These are phyloP conservation scores for Tromatobia lineatoria DNA, from an alignment of 2,888 invertebrate species.

Conservation along the genomic window DNA sequence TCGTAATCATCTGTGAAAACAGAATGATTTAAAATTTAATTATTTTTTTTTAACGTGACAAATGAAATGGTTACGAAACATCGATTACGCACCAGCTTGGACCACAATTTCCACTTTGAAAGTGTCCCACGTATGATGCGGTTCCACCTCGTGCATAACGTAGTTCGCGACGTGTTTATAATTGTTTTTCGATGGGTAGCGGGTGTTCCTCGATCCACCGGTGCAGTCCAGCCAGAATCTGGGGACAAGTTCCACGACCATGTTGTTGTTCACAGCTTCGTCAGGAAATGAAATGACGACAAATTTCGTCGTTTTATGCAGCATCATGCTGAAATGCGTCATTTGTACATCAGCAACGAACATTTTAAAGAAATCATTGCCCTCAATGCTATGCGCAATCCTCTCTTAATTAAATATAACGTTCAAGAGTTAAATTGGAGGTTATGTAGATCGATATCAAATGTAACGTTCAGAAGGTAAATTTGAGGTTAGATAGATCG, in stretches of 20 bases:
- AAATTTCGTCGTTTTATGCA: background rate
- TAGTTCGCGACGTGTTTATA: background rate
- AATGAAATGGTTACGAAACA: background rate
- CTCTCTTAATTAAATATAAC: too few species aligned
- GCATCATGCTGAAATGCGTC: too few species aligned
- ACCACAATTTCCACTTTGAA: background rate
- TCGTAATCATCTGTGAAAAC: background rate
- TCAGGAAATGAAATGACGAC: background rate
- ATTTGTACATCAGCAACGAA: too few species aligned
- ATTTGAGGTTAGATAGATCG: too few species aligned
- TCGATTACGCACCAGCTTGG: background rate
- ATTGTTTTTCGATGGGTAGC: background rate
- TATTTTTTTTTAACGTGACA: background rate
- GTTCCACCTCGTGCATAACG: background rate
- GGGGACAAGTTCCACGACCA: conserved; percentile 25
- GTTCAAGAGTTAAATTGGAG: too few species aligned
- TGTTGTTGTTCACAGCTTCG: too few species aligned
- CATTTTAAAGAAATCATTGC: too few species aligned
- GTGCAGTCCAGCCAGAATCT: background rate
- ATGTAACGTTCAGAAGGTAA: too few species aligned
- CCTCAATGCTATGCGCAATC: too few species aligned
- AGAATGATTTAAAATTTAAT: background rate
- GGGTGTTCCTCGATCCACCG: background rate
- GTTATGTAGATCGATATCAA: too few species aligned
- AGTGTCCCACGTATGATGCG: background rate